phyloP scores from a whole-genome alignment of 2,888 invertebrate genomes.

The Drosophila trichaetosa region DNA sequence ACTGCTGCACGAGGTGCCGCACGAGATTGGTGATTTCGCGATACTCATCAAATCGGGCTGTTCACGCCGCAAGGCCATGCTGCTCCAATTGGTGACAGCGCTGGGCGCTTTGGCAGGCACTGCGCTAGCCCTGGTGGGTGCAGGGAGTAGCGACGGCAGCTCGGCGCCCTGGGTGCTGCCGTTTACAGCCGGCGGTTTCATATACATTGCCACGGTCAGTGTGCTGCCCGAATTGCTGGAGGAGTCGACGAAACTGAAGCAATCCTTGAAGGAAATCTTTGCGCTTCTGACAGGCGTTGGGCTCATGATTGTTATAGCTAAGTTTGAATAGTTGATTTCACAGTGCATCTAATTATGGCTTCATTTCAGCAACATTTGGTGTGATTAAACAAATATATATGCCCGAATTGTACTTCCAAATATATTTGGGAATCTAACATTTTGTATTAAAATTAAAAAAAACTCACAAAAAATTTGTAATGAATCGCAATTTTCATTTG shows the following conservation, averaged over 20 bases:
- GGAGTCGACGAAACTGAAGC: constrained; percentile 93
- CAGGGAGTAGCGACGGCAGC: constrained; percentile 88
- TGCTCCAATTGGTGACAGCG: constrained; percentile 96
- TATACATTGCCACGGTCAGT: constrained; percentile 99
- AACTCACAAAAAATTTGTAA: not conserved
- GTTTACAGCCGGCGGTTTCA: constrained; percentile 99
- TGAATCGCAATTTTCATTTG: not conserved
- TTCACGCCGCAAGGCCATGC: constrained; percentile 96
- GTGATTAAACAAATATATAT: not conserved
- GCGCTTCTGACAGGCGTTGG: constrained; percentile 95
- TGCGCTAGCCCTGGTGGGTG: constrained; percentile 93
- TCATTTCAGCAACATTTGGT: constrained; percentile 2
- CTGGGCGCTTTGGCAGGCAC: constrained; percentile 97
- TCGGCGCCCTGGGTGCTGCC: constrained; percentile 93
- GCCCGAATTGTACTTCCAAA: constrained; percentile 19
- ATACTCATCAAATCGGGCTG: constrained; percentile 99
- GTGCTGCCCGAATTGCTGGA: constrained; percentile 98
- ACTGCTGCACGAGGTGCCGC: constrained; percentile 98
- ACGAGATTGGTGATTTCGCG: constrained; percentile 99
- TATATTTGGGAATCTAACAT: constrained; percentile 5
- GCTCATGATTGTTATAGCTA: constrained; percentile 98
- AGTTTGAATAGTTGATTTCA: constrained; percentile 76
- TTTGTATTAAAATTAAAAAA: not conserved
- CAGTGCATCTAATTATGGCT: not conserved
- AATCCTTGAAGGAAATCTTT: constrained; percentile 95